Evolutionary conservation across 2,888 invertebrate genomes (phyloP), one percentile per base, ranked within the genome.

Genomic region (Merodon equestris): DNA sequence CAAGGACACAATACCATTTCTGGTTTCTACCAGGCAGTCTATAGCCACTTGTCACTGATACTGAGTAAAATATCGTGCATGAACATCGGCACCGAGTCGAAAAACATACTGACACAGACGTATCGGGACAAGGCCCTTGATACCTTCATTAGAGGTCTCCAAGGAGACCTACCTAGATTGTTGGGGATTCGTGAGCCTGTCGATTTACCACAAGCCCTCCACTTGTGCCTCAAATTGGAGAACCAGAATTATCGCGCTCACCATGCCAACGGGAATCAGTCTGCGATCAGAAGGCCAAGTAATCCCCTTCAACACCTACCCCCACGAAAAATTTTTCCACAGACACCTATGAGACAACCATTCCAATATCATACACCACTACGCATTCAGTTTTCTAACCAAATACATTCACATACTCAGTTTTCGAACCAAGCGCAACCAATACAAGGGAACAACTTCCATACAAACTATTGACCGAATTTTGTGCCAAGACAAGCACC

Each of bases 121-220:
- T 18, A 13, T 10, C 1, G 66, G 58, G 18, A 48, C 51, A 27
- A 66, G 15, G 45, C 45, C 15, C 66, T 83, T 9, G 76, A 82
- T 27, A 82, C 72, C 0, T 82, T 81, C 48, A 61, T 83, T 13
- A 44, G 82, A 17, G 77, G 82, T 14, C 51, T 83, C 13, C 68
- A 73, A 44, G 81, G 81, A 4, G 60, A 81, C 15, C 44, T 82
- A 18, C 68, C 81, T 10, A 58, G 76, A 19, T 81, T 83, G 9
- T 58, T 81, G 15, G 57, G 76, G 40, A 81, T 83, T 12, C 45
- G 53, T 10, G 79, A 79, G 51, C 82, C 82, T 45, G 54, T 14
- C 5, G 81, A 67, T 42, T 53, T 81, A 44, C 74, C 73, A 5
- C 66, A 75, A 27, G 74, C 74, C 9, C 17, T 82, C 27, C 63